Conservation (phyloP, 2,113 vertebrate genomes). For the Pteronura brasiliensis region DNA sequence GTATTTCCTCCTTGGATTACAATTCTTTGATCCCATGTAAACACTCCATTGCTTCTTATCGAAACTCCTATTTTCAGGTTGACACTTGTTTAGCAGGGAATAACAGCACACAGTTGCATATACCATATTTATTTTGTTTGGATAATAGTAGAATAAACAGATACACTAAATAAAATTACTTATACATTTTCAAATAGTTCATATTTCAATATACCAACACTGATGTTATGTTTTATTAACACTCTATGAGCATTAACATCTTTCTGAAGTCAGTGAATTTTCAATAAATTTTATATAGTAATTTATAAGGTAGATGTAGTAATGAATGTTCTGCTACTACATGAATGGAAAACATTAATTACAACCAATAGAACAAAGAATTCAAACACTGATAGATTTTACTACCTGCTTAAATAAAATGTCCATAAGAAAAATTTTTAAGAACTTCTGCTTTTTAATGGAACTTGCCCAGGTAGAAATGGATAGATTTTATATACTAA, state of each 20-base stretch:
- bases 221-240: slow-evolving; percentile 90
- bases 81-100: slow-evolving; percentile 48
- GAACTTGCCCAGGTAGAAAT: slow-evolving; percentile 67
- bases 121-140: slow-evolving; percentile 94
- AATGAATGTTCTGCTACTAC: slow-evolving; percentile 90
- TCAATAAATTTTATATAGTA: slow-evolving; percentile 92
- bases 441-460: slow-evolving; percentile 76
- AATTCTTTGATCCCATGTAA: background rate
- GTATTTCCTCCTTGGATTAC: background rate
- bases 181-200: slow-evolving; percentile 93
- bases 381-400: slow-evolving; percentile 92
- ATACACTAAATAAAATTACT: slow-evolving; percentile 97
- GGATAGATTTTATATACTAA: slow-evolving; percentile 57
- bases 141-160: slow-evolving; percentile 95
- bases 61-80: background rate
- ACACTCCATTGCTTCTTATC: background rate
- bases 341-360: slow-evolving; percentile 90
- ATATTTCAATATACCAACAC: slow-evolving; percentile 94
- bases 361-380: slow-evolving; percentile 85
- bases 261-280: slow-evolving; percentile 96
- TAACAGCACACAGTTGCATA: slow-evolving; percentile 79
- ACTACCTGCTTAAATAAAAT: slow-evolving; percentile 87
- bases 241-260: slow-evolving; percentile 92
- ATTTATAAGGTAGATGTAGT: slow-evolving; percentile 92
- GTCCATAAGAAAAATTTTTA: slow-evolving; percentile 72